Base-by-base conservation (phyloP, 1,140 invertebrate genomes). In the Zaprionus kolodkinae region DNA sequence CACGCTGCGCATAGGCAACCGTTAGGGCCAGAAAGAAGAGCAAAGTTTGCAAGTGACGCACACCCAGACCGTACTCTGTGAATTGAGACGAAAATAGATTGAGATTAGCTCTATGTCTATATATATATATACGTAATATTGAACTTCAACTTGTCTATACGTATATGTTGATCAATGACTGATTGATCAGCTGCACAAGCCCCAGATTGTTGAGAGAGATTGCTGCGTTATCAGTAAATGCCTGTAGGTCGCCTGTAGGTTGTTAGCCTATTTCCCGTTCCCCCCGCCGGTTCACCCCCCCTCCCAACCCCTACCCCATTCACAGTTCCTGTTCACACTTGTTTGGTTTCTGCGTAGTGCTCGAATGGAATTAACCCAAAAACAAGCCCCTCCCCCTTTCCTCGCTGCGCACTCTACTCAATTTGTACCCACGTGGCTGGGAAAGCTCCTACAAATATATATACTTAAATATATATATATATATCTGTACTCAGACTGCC, bases 41-140 rank as follows among this genome's bases (percentile, higher is more conserved):
- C 3, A 96, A 63, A 0, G 94, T 93, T 81, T 96, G 96, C 6
- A 94, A 71, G 79, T 96, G 96, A n/a, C 96, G 94, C 6, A 94
- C 93, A n/a, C 96, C 96, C n/a, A 95, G 88, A 0, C 81, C 71
- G 27, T 84, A 76, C 40, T 64, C 91, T 92, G 13, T 7, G 78
- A 75, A 5, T 15, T n/a, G 21, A 48, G 66, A 76, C n/a, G 43
- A 59, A 60, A 72, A 55, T 11, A 40, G 11, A 62, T 52, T 59
- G 27, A 25, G 17, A 60, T 48, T 52, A 52, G 15, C 15, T 21
- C 21, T 10, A 43, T 15, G 13, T 2, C 38, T 4, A 15, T 52
- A 33, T 54, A 71, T 83, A 25, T 3, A 17, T 64, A 72, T 55
- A 66, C 50, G 43, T 68, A 64, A 69, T 69, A 69, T 63, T 78